These are phyloP conservation scores for Rhagonycha lutea DNA, from an alignment of 2,888 invertebrate species.

Conservation along the genomic window DNA sequence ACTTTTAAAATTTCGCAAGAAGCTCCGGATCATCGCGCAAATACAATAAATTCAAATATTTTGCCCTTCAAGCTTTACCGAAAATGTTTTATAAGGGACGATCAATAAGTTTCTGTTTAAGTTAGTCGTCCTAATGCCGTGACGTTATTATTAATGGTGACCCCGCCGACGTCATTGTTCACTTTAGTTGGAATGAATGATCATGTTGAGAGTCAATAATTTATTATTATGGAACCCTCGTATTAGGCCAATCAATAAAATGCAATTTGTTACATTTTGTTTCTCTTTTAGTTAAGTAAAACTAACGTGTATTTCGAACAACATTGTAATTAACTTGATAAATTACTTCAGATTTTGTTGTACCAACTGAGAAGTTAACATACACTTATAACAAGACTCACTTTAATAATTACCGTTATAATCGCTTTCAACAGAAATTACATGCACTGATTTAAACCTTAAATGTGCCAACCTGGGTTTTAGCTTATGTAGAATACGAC, in stretches of 20 bases:
- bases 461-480: constrained; percentile 34
- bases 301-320: background rate
- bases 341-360: constrained; percentile 13
- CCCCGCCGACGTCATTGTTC: background rate
- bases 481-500: constrained; percentile 25
- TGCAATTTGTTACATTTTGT: background rate
- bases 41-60: background rate
- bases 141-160: background rate
- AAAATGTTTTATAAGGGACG: background rate
- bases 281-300: background rate
- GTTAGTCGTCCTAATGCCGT: background rate
- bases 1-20: background rate
- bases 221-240: background rate
- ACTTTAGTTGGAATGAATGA: background rate
- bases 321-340: constrained; percentile 26
- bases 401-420: constrained; percentile 40
- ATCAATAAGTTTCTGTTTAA: background rate
- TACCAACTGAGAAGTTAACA: constrained; percentile 4
- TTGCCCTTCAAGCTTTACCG: background rate
- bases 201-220: background rate
- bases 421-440: constrained; percentile 34
- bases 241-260: background rate
- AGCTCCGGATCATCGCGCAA: background rate
- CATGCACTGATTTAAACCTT: constrained; percentile 38
- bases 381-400: constrained; percentile 9